Evolutionary conservation across 2,113 vertebrate genomes (phyloP).

Genomic region (Spea bombifrons): DNA sequence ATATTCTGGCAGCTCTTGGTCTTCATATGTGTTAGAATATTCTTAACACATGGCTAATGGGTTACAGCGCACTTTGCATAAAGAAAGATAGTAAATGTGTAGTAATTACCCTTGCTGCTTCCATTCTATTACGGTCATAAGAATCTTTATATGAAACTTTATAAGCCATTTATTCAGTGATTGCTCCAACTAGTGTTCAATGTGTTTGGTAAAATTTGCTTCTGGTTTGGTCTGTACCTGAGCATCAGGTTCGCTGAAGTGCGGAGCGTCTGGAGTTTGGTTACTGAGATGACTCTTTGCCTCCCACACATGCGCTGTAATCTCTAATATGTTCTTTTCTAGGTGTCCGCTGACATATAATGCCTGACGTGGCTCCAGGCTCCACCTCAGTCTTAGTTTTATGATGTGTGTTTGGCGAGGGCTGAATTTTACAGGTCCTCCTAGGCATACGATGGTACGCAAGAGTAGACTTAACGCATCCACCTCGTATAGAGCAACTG

Average conservation of each 20-base stretch:
- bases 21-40: no score
- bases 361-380: slow-evolving; percentile 90
- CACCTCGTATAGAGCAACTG: slow-evolving; percentile 62
- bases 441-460: slow-evolving; percentile 93
- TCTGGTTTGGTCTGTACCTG: no score
- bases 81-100: no score
- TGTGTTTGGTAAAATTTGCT: no score
- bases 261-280: not conserved
- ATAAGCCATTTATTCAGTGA: no score
- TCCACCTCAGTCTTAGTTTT: slow-evolving; percentile 93
- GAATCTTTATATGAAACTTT: no score
- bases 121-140: no score
- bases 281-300: slow-evolving; percentile 60
- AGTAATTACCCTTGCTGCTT: no score
- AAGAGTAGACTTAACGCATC: slow-evolving; percentile 76
- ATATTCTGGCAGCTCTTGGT: no score
- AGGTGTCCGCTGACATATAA: slow-evolving; percentile 94
- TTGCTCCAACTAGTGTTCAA: no score
- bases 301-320: slow-evolving; percentile 99
- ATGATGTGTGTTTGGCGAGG: slow-evolving; percentile 89
- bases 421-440: slow-evolving; percentile 96
- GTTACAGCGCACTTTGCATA: no score
- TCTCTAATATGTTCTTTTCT: slow-evolving; percentile 98
- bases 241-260: not conserved
- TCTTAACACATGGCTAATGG: no score